phyloP scores from a whole-genome alignment of 2,888 invertebrate species.

The Amphipyra tragopoginis region DNA sequence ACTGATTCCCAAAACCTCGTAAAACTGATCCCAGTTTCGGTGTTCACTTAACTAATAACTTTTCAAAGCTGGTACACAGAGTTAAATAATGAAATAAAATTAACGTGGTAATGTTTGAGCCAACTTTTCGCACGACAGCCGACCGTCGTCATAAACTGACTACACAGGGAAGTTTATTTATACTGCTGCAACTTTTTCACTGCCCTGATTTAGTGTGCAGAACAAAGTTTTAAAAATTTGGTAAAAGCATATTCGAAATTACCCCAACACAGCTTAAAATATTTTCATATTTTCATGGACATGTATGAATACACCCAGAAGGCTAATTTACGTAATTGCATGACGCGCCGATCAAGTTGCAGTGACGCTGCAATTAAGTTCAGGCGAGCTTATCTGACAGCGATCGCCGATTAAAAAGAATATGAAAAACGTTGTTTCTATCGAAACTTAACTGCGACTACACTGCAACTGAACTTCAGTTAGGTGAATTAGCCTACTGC shows the following conservation, averaged over 20 bases:
- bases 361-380: too few species aligned
- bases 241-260: slow-evolving; percentile 27
- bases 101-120: slow-evolving; percentile 27
- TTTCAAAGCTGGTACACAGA: slow-evolving; percentile 9
- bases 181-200: slow-evolving; percentile 53
- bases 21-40: slow-evolving; percentile 8
- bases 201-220: slow-evolving; percentile 48
- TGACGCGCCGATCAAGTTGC: too few species aligned
- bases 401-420: too few species aligned
- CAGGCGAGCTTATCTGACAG: too few species aligned
- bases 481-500: too few species aligned
- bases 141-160: slow-evolving; percentile 45
- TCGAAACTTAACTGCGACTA: too few species aligned
- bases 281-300: not conserved
- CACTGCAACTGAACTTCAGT: too few species aligned
- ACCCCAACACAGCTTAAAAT: slow-evolving; percentile 11
- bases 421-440: too few species aligned
- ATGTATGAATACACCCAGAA: not conserved
- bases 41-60: slow-evolving; percentile 40
- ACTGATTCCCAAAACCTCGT: slow-evolving; percentile 20
- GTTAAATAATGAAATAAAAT: slow-evolving; percentile 37
- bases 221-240: slow-evolving; percentile 75
- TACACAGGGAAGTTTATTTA: slow-evolving; percentile 52
- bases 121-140: slow-evolving; percentile 44
- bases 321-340: too few species aligned